These are phyloP conservation scores for Squalus acanthias DNA, from an alignment of 2,797 vertebrate species.

Conservation along the genomic window DNA sequence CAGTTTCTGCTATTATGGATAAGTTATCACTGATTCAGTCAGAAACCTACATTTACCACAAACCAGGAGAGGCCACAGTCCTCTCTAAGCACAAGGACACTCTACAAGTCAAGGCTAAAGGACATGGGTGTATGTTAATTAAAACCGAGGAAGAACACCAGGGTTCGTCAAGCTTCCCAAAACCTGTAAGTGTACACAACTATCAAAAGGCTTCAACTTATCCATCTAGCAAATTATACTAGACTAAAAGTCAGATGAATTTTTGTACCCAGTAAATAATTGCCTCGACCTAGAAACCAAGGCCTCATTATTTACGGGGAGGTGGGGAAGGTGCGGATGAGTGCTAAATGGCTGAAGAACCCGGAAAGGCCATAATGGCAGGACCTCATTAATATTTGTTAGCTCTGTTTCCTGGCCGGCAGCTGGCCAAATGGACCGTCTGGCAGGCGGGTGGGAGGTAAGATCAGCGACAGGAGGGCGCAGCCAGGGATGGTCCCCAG, in stretches of 20 bases:
- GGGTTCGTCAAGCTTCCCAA: not conserved
- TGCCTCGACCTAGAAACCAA: constrained; percentile 43
- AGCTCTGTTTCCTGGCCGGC: not conserved
- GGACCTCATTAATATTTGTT: too few relatives aligned
- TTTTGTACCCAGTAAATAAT: too few relatives aligned
- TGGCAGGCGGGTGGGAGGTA: too few relatives aligned
- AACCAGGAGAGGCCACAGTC: too few relatives aligned
- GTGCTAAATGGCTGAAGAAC: not conserved
- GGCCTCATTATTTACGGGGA: not conserved
- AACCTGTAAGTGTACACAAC: constrained; percentile 40
- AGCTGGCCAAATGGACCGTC: too few relatives aligned
- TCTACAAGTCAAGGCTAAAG: too few relatives aligned
- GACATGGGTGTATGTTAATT: constrained; percentile 4
- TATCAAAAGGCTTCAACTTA: constrained; percentile 41
- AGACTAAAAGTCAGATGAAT: not conserved
- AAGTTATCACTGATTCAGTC: too few relatives aligned
- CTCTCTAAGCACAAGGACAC: too few relatives aligned
- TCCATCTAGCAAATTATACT: constrained; percentile 43
- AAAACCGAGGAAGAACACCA: not conserved
- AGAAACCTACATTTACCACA: too few relatives aligned
- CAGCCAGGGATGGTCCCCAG: not conserved
- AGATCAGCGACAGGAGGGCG: not conserved
- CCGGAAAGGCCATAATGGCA: too few relatives aligned
- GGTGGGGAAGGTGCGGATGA: not conserved
- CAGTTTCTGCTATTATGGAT: too few relatives aligned